Base-by-base conservation (phyloP, 1,140 invertebrate genomes). In the Manduca sexta region DNA sequence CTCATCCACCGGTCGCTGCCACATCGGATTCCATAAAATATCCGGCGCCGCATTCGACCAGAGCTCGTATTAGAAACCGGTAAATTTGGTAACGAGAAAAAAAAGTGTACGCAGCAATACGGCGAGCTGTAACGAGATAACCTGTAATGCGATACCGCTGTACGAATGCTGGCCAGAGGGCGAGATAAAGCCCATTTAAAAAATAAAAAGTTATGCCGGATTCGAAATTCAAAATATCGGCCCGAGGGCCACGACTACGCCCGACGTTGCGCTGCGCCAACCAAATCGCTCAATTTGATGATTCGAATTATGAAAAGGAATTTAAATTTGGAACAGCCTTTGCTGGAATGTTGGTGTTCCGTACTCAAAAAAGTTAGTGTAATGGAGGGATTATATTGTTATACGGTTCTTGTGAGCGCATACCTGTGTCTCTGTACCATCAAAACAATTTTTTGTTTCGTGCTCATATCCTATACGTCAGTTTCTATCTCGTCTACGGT, bases 171-270 rank as follows among this genome's bases (percentile, higher is more conserved):
- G 62, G 56, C 57, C 57, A 66, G 70, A 76, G 68, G 69, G 69
- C 60, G 58, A 74, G 64, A 78, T 76, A 76, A 80, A 80, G 59
- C 65, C 64, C 64, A 56, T 69, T 75, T 71, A 74, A 71, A 72
- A 66, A 69, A 69, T 56, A 67, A 74, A 69, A 58, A 64, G 66
- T 53, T 52, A 71, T 58, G 46, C 65, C 42, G 52, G 57, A 63
- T 72, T 70, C 64, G 56, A 76, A 74, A 70, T 69, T 76, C 68
- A 64, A 77, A 76, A 75, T 73, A 77, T 63, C 55, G 44, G 51
- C 52, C 64, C 63, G 55, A 53, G 54, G 64, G 44, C 43, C 46
- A 55, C 31, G 38, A 26, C 21, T 26, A 26, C 21, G 41, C 10
- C 41, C n/a, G 41, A 29, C 16, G 41, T 14, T 8, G 26, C 21